phyloP scores from a whole-genome alignment of 2,888 invertebrate species.

The Erpobdella octoculata region DNA sequence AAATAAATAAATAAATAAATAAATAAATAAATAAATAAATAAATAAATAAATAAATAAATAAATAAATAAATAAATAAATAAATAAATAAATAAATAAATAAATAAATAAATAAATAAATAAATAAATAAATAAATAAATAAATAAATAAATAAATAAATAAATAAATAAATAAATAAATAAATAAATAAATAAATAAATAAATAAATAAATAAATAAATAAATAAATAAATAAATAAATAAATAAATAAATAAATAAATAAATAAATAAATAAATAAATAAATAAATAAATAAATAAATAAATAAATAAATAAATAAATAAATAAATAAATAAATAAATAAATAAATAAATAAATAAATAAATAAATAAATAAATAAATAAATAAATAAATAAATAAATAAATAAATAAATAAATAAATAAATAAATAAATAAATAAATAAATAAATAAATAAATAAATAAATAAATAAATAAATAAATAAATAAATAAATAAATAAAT shows the following conservation, averaged over 20 bases:
- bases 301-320: no score
- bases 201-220: neutral
- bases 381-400: neutral
- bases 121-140: neutral
- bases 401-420: neutral
- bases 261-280: no score
- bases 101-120: neutral
- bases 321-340: no score
- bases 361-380: constrained; percentile 55
- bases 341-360: no score
- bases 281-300: no score
- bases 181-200: constrained; percentile 55
- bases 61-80: neutral
- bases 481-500: neutral
- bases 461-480: neutral
- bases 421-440: neutral
- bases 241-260: neutral
- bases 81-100: neutral
- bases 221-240: neutral
- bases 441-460: neutral
- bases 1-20: neutral
- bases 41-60: neutral
- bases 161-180: constrained; percentile 72
- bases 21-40: neutral
- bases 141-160: neutral